These are phyloP conservation scores for Synergus laeviventris DNA, from an alignment of 2,888 invertebrate species.

Conservation along the genomic window DNA sequence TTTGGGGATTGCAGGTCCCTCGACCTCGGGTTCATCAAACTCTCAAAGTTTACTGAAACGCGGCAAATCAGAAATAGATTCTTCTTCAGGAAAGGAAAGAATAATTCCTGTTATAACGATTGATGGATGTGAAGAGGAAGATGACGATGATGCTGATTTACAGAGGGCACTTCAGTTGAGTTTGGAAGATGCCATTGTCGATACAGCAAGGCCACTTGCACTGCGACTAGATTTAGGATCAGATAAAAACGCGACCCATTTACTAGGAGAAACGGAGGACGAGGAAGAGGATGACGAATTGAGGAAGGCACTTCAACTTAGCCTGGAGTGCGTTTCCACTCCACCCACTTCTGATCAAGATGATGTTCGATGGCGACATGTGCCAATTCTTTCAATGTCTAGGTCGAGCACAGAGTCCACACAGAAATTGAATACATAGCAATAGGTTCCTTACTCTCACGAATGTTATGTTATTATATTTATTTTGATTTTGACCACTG, in stretches of 20 bases:
- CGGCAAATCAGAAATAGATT: neutral
- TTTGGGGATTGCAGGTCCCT: neutral
- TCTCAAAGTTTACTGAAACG: neutral
- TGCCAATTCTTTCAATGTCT: slow-evolving; percentile 28
- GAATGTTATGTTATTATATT: slow-evolving; percentile 34
- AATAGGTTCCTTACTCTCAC: slow-evolving; percentile 10
- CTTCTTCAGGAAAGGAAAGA: slow-evolving; percentile 57
- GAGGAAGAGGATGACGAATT: slow-evolving; percentile 76
- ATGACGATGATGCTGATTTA: slow-evolving; percentile 76
- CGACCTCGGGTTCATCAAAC: neutral
- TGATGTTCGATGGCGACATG: slow-evolving; percentile 65
- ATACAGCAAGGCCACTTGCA: slow-evolving; percentile 53
- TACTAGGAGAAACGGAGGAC: slow-evolving; percentile 54
- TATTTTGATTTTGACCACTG: slow-evolving; percentile 37
- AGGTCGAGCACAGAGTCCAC: slow-evolving; percentile 23
- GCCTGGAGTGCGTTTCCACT: slow-evolving; percentile 74
- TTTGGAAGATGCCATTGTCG: slow-evolving; percentile 71
- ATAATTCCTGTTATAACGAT: slow-evolving; percentile 67
- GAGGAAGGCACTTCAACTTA: slow-evolving; percentile 77
- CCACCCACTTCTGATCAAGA: slow-evolving; percentile 73
- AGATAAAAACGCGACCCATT: slow-evolving; percentile 44
- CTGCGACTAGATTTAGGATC: slow-evolving; percentile 40
- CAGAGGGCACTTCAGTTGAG: slow-evolving; percentile 78
- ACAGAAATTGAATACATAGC: slow-evolving; percentile 31
- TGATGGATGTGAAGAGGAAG: slow-evolving; percentile 58